Evolutionary conservation across 37 sponge, comb jelly and placozoan species (phyloP).

Genomic region (Trichoplax adhaerens): DNA sequence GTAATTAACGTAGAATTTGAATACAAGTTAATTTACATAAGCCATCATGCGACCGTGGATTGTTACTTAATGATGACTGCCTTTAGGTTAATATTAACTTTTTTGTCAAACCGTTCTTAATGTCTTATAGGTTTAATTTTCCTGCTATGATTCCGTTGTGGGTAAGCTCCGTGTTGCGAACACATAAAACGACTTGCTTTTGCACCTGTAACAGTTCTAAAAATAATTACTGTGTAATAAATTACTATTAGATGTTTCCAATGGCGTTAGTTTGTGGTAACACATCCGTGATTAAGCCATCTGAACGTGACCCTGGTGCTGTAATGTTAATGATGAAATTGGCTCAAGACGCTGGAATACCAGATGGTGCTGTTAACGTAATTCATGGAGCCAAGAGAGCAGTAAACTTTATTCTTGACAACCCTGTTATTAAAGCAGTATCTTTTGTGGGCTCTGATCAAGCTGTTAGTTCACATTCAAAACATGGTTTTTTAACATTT

Average conservation of each 20-base stretch:
- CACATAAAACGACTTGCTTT: background rate
- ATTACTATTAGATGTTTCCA: conserved; percentile 70
- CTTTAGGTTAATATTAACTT: too few species aligned
- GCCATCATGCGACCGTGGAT: too few species aligned
- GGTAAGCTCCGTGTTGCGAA: conserved; percentile 23
- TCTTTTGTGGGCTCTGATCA: conserved; percentile 90
- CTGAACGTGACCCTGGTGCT: conserved; percentile 87
- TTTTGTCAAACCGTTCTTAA: background rate
- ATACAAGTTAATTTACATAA: background rate
- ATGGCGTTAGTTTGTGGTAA: conserved; percentile 89
- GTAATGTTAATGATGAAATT: conserved; percentile 61
- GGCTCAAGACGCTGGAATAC: conserved; percentile 87
- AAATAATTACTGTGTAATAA: background rate
- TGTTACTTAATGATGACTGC: too few species aligned
- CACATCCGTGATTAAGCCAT: conserved; percentile 87
- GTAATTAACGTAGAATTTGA: background rate
- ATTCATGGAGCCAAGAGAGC: conserved; percentile 79
- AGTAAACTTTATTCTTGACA: conserved; percentile 71
- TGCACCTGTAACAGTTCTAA: background rate
- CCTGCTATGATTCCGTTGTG: conserved; percentile 95
- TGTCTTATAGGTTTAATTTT: conserved; percentile 60
- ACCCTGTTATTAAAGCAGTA: conserved; percentile 75
- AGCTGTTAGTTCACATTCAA: conserved; percentile 22
- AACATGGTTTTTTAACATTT: background rate
- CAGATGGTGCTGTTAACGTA: conserved; percentile 86